Evolutionary conservation across 2,888 invertebrate genomes (phyloP), one percentile per base, ranked within the genome.

Genomic region (Patella pellucida): DNA sequence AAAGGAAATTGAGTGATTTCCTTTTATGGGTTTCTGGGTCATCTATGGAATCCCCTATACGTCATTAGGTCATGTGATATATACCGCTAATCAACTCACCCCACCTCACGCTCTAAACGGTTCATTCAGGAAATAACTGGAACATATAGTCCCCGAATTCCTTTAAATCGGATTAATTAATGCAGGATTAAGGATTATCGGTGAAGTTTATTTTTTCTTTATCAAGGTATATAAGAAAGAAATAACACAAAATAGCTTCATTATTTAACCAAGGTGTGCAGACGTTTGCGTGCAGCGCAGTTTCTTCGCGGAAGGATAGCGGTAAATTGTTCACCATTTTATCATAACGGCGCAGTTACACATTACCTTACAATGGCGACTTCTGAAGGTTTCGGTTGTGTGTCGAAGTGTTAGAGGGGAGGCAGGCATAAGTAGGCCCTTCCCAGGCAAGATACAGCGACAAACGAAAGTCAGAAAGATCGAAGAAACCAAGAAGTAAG

Each of bases 281-380:
- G 23, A 15, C 62, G 12, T 19, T 62, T 41, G 41, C 19, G 62
- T 23, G 23, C 62, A 62, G 62, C 62, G 62, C 62, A 62, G 62
- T 62, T 62, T 62, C 19, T 62, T 12, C 19, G 62, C 62, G 62
- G 62, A 62, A 62, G 62, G 62, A 62, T 62, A 62, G 23, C 62
- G 62, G 62, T 62, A 23, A 23, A 19, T 23, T 23, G 62, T 62
- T 23, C 62, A 23, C 23, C 62, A 62, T 62, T 62, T 62, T 62
- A 62, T 23, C 69, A 52, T 74, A 68, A 74, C 74, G 68, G 52
- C 74, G 74, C 69, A 68, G 54, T 74, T 74, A 74, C 74, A 74
- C 74, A 69, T 74, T 51, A 69, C 74, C 68, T 74, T 69, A 74
- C 74, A 74, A 74, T 74, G 74, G 74, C 74, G 74, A 69, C 68